These are phyloP conservation scores for Tolmerus cingulatus DNA, from an alignment of 2,888 invertebrate genomes.

Conservation along the genomic window DNA sequence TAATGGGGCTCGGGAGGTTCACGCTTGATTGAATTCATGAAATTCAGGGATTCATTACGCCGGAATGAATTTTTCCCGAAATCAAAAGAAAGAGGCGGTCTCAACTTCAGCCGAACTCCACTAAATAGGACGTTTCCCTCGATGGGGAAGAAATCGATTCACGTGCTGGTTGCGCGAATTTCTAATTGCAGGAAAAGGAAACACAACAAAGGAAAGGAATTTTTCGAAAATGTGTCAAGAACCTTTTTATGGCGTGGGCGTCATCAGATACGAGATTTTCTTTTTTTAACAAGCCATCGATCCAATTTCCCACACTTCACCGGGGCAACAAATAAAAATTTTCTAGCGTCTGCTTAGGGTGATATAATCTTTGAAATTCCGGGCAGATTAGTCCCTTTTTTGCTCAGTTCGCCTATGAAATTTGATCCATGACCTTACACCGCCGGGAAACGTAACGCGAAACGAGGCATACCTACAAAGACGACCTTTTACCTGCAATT, in stretches of 20 bases:
- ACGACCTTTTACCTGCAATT: constrained; percentile 37
- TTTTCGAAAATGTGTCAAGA: constrained; percentile 27
- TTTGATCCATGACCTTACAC: constrained; percentile 29
- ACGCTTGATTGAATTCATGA: constrained; percentile 14
- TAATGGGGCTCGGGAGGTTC: background rate
- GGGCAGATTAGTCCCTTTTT: constrained; percentile 33
- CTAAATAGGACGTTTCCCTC: background rate
- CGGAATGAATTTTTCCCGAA: background rate
- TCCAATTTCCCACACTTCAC: background rate
- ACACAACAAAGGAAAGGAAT: constrained; percentile 18
- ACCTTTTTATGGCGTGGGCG: constrained; percentile 7
- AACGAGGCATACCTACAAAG: background rate
- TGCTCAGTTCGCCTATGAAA: constrained; percentile 4
- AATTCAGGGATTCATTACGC: background rate
- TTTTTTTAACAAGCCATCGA: constrained; percentile 20
- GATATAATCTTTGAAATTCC: constrained; percentile 33
- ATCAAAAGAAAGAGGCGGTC: background rate
- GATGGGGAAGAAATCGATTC: background rate
- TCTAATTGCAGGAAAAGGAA: constrained; percentile 11
- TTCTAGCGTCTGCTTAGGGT: constrained; percentile 14
- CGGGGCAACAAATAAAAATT: constrained; percentile 17
- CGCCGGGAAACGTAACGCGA: background rate
- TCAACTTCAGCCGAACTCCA: background rate
- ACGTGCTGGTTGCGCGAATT: background rate
- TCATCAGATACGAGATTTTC: constrained; percentile 28